Evolutionary conservation across 2,113 vertebrate genomes (phyloP).

Genomic region (Elachura formosa): DNA sequence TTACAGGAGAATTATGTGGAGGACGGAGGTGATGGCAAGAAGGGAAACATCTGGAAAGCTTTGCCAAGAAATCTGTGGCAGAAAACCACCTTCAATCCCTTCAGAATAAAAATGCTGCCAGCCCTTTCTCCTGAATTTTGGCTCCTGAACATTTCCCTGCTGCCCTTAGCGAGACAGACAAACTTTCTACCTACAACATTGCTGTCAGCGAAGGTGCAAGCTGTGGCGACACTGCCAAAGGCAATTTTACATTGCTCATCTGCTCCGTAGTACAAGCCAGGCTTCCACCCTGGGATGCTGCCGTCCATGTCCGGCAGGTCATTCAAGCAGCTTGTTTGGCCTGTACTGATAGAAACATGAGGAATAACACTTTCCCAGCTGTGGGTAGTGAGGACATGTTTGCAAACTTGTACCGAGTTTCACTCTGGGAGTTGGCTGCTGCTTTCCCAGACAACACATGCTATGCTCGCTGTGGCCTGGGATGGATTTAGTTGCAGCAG

Average conservation of each 20-base stretch:
- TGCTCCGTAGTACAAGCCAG: slow-evolving; percentile 88
- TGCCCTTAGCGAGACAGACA: neutral
- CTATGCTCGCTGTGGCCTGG: slow-evolving; percentile 39
- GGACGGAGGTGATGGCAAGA: neutral
- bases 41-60: neutral
- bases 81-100: neutral
- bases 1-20: neutral
- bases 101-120: neutral
- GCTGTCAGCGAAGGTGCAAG: slow-evolving; percentile 83
- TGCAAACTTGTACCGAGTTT: slow-evolving; percentile 30
- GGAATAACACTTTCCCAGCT: slow-evolving; percentile 47
- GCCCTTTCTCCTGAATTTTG: neutral
- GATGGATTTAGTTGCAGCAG: slow-evolving; percentile 47
- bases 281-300: slow-evolving; percentile 78
- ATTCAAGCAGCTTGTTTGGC: slow-evolving; percentile 79
- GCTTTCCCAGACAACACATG: slow-evolving; percentile 52
- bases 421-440: slow-evolving; percentile 31
- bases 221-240: slow-evolving; percentile 81
- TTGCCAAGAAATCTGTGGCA: neutral
- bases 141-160: neutral
- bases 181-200: slow-evolving; percentile 74
- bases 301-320: slow-evolving; percentile 81
- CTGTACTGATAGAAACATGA: slow-evolving; percentile 73
- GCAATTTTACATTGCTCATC: slow-evolving; percentile 92
- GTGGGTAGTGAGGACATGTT: slow-evolving; percentile 33